These are phyloP conservation scores for Gymnothorax reevesii DNA, from an alignment of 2,797 vertebrate species.

Conservation along the genomic window DNA sequence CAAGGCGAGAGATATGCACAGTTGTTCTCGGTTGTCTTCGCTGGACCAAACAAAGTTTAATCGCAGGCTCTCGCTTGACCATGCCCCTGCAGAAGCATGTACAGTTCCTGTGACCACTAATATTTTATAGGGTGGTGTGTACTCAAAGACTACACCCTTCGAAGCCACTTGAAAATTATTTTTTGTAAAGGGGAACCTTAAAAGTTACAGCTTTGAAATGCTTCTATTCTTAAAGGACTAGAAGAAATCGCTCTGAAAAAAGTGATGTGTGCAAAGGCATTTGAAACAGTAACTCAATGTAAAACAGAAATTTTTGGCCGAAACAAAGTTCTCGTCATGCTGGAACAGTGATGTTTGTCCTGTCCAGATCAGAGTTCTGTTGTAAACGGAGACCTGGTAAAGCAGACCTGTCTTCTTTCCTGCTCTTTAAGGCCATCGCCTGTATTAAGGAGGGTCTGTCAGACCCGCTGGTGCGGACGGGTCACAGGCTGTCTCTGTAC, in stretches of 20 bases:
- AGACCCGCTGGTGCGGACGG: conserved; percentile 85
- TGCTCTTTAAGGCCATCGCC: conserved; percentile 71
- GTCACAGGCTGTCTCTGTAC: conserved; percentile 85
- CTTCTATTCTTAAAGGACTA: background rate
- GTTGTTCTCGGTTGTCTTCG: no score
- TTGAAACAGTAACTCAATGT: background rate
- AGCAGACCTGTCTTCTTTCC: background rate
- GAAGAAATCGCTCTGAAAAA: background rate
- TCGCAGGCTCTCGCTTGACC: no score
- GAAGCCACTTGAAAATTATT: background rate
- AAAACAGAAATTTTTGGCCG: background rate
- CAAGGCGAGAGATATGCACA: no score
- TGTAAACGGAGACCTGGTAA: background rate
- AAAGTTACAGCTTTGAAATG: background rate
- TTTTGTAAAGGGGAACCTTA: background rate
- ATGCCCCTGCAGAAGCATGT: background rate
- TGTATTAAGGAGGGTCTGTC: conserved; percentile 81
- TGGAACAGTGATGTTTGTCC: background rate
- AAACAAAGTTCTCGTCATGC: background rate
- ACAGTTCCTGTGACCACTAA: background rate
- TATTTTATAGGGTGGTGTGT: background rate
- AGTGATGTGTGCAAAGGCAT: background rate
- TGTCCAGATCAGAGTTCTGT: background rate
- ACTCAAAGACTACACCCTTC: background rate
- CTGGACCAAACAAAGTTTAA: no score